phyloP scores from a whole-genome alignment of 1,140 invertebrate species.

The Macrobrachium rosenbergii region DNA sequence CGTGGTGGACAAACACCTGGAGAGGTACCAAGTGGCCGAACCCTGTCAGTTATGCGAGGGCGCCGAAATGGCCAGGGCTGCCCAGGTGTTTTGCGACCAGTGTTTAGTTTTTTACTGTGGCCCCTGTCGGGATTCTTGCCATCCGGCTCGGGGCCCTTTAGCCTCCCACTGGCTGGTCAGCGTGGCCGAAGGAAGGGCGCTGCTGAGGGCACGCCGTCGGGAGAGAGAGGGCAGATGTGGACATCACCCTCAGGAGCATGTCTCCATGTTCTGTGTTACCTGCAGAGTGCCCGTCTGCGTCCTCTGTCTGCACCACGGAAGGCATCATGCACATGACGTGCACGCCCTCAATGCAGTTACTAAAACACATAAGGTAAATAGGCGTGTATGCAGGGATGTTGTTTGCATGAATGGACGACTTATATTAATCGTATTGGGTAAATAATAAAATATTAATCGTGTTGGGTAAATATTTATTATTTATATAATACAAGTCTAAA shows the following conservation, averaged over 20 bases:
- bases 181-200: conserved; percentile 38
- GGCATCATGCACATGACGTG: conserved; percentile 59
- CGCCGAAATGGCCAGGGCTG: conserved; percentile 45
- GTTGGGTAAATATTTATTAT: neutral
- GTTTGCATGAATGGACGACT: neutral
- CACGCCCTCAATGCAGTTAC: conserved; percentile 64
- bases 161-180: conserved; percentile 47
- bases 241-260: conserved; percentile 61
- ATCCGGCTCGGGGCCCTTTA: conserved; percentile 61
- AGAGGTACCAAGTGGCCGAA: conserved; percentile 61
- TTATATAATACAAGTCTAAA: no score
- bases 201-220: conserved; percentile 46
- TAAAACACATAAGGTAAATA: conserved; percentile 61
- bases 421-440: neutral
- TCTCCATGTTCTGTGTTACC: conserved; percentile 65
- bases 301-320: conserved; percentile 54
- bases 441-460: neutral
- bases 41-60: conserved; percentile 64
- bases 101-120: conserved; percentile 65
- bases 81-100: conserved; percentile 65
- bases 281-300: conserved; percentile 63
- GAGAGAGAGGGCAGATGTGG: conserved; percentile 59
- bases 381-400: neutral
- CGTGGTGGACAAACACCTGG: conserved; percentile 64
- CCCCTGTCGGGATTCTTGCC: conserved; percentile 58